These are phyloP conservation scores for Chelon auratus DNA, from an alignment of 2,797 vertebrate species.

Conservation along the genomic window DNA sequence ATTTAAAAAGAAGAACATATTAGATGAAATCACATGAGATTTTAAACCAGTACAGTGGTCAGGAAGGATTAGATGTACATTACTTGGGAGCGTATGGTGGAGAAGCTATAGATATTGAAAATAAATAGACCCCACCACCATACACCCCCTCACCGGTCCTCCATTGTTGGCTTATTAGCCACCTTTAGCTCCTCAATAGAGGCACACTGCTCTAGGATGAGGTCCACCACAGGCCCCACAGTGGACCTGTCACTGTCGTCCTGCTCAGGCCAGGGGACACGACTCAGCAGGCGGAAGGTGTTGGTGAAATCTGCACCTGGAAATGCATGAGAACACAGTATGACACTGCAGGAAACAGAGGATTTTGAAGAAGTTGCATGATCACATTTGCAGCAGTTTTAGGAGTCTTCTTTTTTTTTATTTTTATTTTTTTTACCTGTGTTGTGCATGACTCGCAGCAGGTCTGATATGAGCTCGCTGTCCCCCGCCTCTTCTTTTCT, in stretches of 20 bases:
- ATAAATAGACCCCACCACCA: constrained; percentile 41
- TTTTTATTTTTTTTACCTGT: constrained; percentile 81
- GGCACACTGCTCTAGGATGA: constrained; percentile 87
- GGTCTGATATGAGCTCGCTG: constrained; percentile 82
- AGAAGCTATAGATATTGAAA: background rate
- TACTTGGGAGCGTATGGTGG: constrained; percentile 52
- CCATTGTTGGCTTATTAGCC: constrained; percentile 87
- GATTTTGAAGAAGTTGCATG: background rate
- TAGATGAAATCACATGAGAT: background rate
- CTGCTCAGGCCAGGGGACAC: constrained; percentile 74
- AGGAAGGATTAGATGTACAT: background rate
- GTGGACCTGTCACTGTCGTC: constrained; percentile 36
- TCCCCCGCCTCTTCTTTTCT: constrained; percentile 85
- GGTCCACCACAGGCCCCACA: constrained; percentile 60
- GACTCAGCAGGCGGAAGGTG: constrained; percentile 86
- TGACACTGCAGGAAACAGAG: background rate
- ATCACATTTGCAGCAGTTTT: background rate
- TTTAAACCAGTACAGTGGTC: background rate
- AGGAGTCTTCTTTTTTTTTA: background rate
- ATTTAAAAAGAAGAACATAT: constrained; percentile 37
- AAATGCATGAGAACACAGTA: background rate
- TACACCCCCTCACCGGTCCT: constrained; percentile 83
- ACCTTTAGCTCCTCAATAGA: constrained; percentile 89
- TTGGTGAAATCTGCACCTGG: constrained; percentile 92
- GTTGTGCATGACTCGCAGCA: constrained; percentile 90